Evolutionary conservation across 2,888 invertebrate species (phyloP), one percentile per base, ranked within the genome.

Genomic region (Lepidochrysops patricia): DNA sequence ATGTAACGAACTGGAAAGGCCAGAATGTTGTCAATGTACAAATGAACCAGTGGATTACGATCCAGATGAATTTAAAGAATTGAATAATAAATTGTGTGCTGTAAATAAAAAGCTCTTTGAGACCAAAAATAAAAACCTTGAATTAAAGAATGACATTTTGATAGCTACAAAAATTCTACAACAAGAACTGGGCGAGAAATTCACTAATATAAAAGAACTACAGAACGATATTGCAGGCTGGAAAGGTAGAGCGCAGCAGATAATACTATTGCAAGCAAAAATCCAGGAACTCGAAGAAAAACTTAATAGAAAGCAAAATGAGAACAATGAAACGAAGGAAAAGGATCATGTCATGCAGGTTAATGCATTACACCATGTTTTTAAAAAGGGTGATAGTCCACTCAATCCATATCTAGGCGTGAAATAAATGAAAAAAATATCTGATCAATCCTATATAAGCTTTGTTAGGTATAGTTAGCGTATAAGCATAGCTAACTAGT

Each of bases 171-270:
- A 94, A 83, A 91, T 94, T 64, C 74, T 96, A 15, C 92, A 93
- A 70, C 93, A 93, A 74, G 96, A 96, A 81, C 85, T 94, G 13
- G 96, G 96, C 0, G 94, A 95, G 61, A 91, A 90, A 67, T 91
- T 94, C 43, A 92, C 91, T 2, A 92, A 92, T 68, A 85, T 94
- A 7, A 91, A 91, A 68, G 88, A 90, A 58, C 73, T 94, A 32
- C 90, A 90, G 57, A 89, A 89, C 67, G 88, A 90, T 62, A 80
- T 91, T 57, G 86, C 90, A 49, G 92, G 91, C 9, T 96, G 95
- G 95, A 92, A 94, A 65, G 95, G 96, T 0, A 89, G 95, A 64
- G 94, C 95, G 1, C 94, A 95, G 70, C 93, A 94, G 71, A 94
- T 96, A 62, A 76, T 92, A 0, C 79, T 92, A 12, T 77, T 96